These are phyloP conservation scores for Drosophila pectinifera DNA, from an alignment of 1,140 invertebrate species.

Conservation along the genomic window DNA sequence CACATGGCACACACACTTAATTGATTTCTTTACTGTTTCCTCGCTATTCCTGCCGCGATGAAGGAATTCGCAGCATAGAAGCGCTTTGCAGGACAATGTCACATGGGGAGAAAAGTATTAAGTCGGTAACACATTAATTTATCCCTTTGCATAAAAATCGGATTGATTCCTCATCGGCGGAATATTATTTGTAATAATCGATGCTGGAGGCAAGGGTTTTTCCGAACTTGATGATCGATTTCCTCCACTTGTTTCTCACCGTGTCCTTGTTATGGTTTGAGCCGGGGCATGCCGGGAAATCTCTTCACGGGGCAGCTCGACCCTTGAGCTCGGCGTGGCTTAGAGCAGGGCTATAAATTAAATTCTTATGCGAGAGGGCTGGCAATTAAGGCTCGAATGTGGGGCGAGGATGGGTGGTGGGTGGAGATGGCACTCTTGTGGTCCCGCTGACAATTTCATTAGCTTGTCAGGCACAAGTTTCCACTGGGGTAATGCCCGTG, in stretches of 20 bases:
- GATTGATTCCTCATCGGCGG: neutral
- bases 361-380: slow-evolving; percentile 63
- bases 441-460: slow-evolving; percentile 76
- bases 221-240: neutral
- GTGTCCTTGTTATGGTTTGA: slow-evolving; percentile 58
- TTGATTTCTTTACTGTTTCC: slow-evolving; percentile 65
- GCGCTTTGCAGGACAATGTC: slow-evolving; percentile 35
- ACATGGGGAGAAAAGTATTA: slow-evolving; percentile 2
- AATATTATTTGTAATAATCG: neutral
- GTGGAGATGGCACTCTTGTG: slow-evolving; percentile 30
- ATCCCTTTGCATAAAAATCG: neutral
- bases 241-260: neutral
- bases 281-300: slow-evolving; percentile 29
- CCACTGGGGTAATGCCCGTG: slow-evolving; percentile 20
- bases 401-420: slow-evolving; percentile 1
- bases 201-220: no score
- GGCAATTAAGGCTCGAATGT: slow-evolving; percentile 66
- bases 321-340: slow-evolving; percentile 54
- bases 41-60: slow-evolving; percentile 11
- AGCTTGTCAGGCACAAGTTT: slow-evolving; percentile 49
- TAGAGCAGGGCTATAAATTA: slow-evolving; percentile 71
- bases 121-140: no score
- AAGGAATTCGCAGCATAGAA: slow-evolving; percentile 23
- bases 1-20: slow-evolving; percentile 54
- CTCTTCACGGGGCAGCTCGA: slow-evolving; percentile 38